Percentiles rank a stretch among this genome's conserved stretches.
Conservation (phyloP, 2,113 vertebrate genomes). For the Ceyx melanurus region DNA sequence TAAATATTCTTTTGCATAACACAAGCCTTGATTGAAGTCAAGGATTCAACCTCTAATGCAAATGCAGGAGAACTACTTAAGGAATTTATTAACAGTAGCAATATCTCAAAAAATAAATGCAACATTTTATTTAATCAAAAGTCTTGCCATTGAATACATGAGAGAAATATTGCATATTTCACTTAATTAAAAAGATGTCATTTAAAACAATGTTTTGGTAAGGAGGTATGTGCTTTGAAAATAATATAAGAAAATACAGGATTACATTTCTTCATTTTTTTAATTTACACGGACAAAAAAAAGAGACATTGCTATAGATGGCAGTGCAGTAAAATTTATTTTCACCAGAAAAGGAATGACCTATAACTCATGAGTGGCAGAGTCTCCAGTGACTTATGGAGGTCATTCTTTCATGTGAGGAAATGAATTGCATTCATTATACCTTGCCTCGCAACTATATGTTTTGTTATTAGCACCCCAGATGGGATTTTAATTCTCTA, state of each 20-base stretch:
- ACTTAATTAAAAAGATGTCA: neutral
- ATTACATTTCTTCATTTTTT: constrained; percentile 52
- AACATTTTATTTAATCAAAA: constrained; percentile 51
- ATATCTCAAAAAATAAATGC: constrained; percentile 63
- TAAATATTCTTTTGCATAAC: constrained; percentile 5
- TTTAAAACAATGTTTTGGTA: neutral
- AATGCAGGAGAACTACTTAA: constrained; percentile 57
- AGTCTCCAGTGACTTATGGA: constrained; percentile 77
- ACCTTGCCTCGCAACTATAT: constrained; percentile 60
- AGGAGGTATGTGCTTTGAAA: neutral
- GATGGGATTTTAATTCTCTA: constrained; percentile 73
- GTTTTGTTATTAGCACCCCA: constrained; percentile 73
- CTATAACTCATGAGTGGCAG: constrained; percentile 78
- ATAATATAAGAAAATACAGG: neutral
- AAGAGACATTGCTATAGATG: constrained; percentile 47
- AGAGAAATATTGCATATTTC: neutral
- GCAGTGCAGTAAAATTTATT: constrained; percentile 73
- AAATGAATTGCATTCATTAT: constrained; percentile 77
- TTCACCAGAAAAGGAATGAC: constrained; percentile 76
- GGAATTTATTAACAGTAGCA: constrained; percentile 63
- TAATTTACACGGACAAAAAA: constrained; percentile 62
- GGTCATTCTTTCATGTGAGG: constrained; percentile 75
- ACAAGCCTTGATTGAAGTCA: constrained; percentile 59
- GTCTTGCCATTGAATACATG: neutral
- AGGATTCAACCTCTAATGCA: constrained; percentile 30